A percentile compares a stretch with the other conserved stretches of the same genome.
These are phyloP conservation scores for Melanostigma gelatinosum DNA, from an alignment of 2,113 vertebrate species.

Conservation along the genomic window DNA sequence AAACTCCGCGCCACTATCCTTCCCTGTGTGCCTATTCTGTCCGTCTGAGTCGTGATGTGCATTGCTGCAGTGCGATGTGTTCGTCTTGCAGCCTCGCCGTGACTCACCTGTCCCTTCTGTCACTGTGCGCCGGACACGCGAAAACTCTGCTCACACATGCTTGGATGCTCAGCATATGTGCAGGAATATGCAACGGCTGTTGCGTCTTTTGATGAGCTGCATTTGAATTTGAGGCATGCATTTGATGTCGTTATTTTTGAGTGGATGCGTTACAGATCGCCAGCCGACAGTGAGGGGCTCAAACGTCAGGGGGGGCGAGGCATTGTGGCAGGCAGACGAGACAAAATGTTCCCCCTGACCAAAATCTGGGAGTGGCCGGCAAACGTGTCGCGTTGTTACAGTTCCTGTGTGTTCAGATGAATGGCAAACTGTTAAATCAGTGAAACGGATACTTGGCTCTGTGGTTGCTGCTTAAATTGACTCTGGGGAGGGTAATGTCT, in stretches of 20 bases:
- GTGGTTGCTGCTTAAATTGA: neutral
- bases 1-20: neutral
- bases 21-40: neutral
- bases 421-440: neutral
- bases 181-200: neutral
- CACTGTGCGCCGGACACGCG: constrained; percentile 11
- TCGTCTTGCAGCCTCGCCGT: constrained; percentile 67
- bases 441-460: neutral
- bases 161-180: neutral
- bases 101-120: constrained; percentile 80
- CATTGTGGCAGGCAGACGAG: neutral
- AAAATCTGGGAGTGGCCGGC: neutral
- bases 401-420: neutral
- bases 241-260: neutral
- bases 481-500: neutral
- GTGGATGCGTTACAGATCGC: neutral
- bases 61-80: constrained; percentile 82
- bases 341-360: neutral
- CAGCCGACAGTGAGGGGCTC: neutral
- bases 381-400: no score
- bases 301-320: neutral
- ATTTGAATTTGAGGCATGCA: neutral
- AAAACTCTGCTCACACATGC: neutral
- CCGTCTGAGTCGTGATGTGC: constrained; percentile 76
- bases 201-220: neutral